A percentile compares a stretch with the other conserved stretches of the same genome.
Evolutionary conservation across 1,140 invertebrate species (phyloP).

Genomic region (Lineus longissimus): DNA sequence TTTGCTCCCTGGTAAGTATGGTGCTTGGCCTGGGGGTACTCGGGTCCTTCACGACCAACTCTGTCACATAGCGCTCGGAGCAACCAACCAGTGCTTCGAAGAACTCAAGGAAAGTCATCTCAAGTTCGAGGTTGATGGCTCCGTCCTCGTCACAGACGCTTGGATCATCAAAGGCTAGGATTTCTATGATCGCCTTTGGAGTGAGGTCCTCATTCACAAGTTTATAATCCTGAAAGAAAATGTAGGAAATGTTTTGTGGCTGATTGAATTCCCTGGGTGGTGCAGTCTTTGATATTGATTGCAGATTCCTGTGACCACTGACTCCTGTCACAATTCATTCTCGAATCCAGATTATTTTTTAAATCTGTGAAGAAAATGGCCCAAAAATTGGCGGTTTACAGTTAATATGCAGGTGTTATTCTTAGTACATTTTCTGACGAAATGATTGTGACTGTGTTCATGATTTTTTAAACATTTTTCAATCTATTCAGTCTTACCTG

Average conservation of each 20-base stretch:
- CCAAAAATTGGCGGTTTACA: no score
- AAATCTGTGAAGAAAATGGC: no score
- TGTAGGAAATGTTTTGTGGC: background rate
- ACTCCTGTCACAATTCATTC: no score
- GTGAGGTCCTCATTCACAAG: constrained; percentile 48
- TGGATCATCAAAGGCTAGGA: constrained; percentile 44
- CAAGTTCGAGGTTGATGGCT: constrained; percentile 50
- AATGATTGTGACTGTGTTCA: no score
- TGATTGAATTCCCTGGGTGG: no score
- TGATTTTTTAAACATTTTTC: no score
- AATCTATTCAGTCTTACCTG: no score
- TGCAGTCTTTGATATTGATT: no score
- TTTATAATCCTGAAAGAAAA: constrained; percentile 37
- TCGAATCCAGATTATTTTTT: no score
- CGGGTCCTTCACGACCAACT: constrained; percentile 47
- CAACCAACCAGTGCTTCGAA: constrained; percentile 52
- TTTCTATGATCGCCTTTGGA: constrained; percentile 38
- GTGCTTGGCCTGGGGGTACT: constrained; percentile 42
- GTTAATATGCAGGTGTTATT: no score
- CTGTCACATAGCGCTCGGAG: constrained; percentile 49
- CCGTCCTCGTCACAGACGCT: constrained; percentile 45
- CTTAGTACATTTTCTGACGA: no score
- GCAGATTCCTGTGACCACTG: no score
- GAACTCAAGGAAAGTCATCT: constrained; percentile 54
- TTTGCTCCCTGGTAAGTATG: constrained; percentile 35